Base-by-base conservation (phyloP, 2,113 vertebrate species). In the Brachirus orientalis region DNA sequence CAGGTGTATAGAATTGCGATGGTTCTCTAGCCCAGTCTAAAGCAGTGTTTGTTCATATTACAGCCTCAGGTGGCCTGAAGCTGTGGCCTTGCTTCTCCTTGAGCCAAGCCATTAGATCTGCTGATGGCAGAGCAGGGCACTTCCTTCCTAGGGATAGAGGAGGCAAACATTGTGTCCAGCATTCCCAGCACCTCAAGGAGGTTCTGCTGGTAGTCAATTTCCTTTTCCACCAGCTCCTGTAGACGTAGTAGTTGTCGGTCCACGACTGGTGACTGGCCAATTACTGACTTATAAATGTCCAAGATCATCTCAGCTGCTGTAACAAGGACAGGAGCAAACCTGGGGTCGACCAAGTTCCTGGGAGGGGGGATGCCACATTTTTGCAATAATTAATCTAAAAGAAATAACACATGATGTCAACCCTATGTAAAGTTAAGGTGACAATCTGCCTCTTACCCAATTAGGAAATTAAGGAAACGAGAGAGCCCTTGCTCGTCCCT, bases 141-240 rank as follows among this genome's bases (percentile, higher is more conserved):
- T 69, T 91, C 84, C 79, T 61, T 94, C 77, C 92, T 95, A 13
- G 92, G 89, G 10, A 94, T 90, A 67, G 95, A 92, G n/a, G 95
- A 94, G 68, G 97, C 95, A 72, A 99, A 98, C 36, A 99, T 89
- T 2, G 95, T 94, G 91, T 98, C 98, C 93, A 99, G 93, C 95
- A 99, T 99, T 43, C 98, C 98, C 78, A 99, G 84, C 56, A 96
- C 95, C 89, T 98, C 96, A 33, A 99, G 67, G 0, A 99, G 92
- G 20, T 98, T 95, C 76, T 93, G 93, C 75, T 98, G 95, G 80
- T 95, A 97, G 87, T 95, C 93, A n/a, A 97, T 93, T 89, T 99
- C 98, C 77, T 83, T 94, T 77, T 94, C 94, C 22, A 98, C 50
- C 20, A 96, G 89, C 37, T 96, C 94, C 85, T 96, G 94, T 48